Evolutionary conservation across 1,140 invertebrate genomes (phyloP).

Genomic region (Trichonephila clavata): DNA sequence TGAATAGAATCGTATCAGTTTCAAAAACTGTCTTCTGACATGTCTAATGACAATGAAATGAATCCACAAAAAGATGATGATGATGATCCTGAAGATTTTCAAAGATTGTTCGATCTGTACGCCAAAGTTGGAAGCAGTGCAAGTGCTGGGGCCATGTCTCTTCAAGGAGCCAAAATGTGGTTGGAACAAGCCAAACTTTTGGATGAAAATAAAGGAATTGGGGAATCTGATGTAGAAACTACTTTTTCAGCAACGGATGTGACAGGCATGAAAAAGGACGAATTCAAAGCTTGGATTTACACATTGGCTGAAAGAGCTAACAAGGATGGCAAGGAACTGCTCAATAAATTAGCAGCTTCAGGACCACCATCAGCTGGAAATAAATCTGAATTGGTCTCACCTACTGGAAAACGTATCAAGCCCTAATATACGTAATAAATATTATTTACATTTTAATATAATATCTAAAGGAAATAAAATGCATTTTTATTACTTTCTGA

Average conservation of each 20-base stretch:
- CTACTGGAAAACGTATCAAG: neutral
- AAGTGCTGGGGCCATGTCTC: neutral
- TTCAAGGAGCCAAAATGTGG: neutral
- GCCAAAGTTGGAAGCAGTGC: neutral
- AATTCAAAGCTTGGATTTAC: neutral
- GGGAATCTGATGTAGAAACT: neutral
- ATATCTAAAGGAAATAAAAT: too few relatives aligned
- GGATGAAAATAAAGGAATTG: neutral
- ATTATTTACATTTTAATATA: too few relatives aligned
- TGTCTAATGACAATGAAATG: neutral
- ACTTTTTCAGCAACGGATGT: neutral
- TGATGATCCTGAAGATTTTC: neutral
- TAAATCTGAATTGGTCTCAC: neutral
- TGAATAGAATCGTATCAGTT: neutral
- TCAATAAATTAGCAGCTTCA: neutral
- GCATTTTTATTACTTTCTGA: too few relatives aligned
- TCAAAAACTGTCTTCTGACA: neutral
- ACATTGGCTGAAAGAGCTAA: neutral
- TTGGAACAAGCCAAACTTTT: neutral
- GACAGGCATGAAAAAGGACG: neutral
- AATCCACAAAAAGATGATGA: neutral
- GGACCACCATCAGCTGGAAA: neutral
- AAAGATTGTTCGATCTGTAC: neutral
- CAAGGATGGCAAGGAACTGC: neutral
- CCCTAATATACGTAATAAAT: neutral